phyloP scores from a whole-genome alignment of 1,140 invertebrate genomes.

The Coenobita brevimanus region DNA sequence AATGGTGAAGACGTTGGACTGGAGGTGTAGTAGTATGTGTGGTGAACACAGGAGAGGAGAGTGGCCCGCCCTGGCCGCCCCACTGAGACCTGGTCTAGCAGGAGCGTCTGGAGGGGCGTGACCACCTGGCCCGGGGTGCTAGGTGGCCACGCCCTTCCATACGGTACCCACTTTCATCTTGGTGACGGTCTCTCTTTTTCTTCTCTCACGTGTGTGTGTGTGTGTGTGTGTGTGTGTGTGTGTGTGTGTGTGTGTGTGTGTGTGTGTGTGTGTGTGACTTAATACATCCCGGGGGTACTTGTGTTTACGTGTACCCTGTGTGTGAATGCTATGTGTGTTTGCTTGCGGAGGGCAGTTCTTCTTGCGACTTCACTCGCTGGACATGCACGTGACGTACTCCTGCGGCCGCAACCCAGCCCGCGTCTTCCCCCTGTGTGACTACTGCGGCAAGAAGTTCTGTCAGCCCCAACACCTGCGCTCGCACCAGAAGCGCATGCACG shows the following conservation, averaged over 20 bases:
- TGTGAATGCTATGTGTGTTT: constrained; percentile 18
- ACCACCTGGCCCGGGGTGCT: background rate
- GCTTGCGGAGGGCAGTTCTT: constrained; percentile 78
- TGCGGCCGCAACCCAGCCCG: constrained; percentile 84
- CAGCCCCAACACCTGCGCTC: constrained; percentile 92
- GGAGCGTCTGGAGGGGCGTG: constrained; percentile 50
- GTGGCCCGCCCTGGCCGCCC: background rate
- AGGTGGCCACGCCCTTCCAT: background rate
- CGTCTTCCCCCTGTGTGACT: constrained; percentile 83
- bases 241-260: constrained; percentile 12
- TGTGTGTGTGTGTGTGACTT: constrained; percentile 11
- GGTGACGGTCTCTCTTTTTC: constrained; percentile 58
- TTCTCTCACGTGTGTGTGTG: constrained; percentile 35
- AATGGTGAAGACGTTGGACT: too few relatives aligned
- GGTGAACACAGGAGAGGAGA: background rate
- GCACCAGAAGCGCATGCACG: constrained; percentile 89
- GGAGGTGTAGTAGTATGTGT: too few relatives aligned
- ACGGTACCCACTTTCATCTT: constrained; percentile 45
- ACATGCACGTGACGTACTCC: constrained; percentile 85
- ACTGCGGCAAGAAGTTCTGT: constrained; percentile 86
- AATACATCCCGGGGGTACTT: background rate
- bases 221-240: background rate
- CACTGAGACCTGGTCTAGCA: constrained; percentile 31
- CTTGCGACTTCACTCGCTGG: constrained; percentile 83
- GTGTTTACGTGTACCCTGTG: background rate